Evolutionary conservation across 1,140 invertebrate species (phyloP).

Genomic region (Nebria ingens): DNA sequence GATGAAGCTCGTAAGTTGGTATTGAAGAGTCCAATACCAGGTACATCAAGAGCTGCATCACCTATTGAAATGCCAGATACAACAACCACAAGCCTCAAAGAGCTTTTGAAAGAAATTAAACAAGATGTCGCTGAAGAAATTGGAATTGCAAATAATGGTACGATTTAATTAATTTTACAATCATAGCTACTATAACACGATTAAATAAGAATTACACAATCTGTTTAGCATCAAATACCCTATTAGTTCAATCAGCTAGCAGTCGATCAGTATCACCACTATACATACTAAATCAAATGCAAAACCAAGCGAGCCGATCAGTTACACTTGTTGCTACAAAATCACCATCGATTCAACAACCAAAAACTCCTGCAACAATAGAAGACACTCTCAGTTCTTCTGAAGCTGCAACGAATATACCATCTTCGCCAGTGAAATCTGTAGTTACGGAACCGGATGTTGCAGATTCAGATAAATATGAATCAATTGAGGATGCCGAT

Average conservation of each 20-base stretch:
- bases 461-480: background rate
- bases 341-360: background rate
- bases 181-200: too few species aligned
- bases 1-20: constrained; percentile 55
- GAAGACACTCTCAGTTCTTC: background rate
- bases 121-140: background rate
- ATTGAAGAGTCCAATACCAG: constrained; percentile 38
- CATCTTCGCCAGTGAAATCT: background rate
- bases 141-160: background rate
- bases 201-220: too few species aligned
- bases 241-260: background rate
- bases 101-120: background rate
- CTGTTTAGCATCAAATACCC: background rate
- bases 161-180: background rate
- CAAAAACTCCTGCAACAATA: background rate
- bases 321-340: too few species aligned
- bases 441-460: background rate
- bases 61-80: constrained; percentile 42
- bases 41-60: constrained; percentile 33
- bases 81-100: constrained; percentile 32
- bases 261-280: background rate
- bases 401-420: too few species aligned
- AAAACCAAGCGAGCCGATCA: too few species aligned
- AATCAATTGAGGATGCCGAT: background rate
- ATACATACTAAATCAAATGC: background rate